Evolutionary conservation across 2,888 invertebrate species (phyloP).

Genomic region (Dyspetes luteomarginatus): DNA sequence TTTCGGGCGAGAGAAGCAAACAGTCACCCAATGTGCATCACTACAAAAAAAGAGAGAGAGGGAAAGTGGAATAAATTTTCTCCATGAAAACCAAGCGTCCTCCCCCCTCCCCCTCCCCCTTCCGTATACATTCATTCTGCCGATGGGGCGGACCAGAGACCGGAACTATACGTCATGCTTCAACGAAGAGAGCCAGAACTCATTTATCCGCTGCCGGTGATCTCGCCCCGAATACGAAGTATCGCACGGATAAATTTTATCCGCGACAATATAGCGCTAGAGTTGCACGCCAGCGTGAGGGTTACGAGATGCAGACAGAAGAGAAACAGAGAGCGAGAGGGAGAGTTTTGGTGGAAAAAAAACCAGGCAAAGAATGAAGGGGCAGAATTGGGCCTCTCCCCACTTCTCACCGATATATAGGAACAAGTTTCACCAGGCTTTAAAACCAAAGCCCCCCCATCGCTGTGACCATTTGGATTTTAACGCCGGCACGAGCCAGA

Average conservation of each 20-base stretch:
- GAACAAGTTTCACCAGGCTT: conserved; percentile 68
- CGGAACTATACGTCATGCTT: too few relatives aligned
- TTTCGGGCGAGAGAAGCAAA: too few relatives aligned
- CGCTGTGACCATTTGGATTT: conserved; percentile 81
- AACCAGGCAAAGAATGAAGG: conserved; percentile 31
- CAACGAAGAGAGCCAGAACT: conserved; percentile 51
- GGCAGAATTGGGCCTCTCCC: conserved; percentile 25
- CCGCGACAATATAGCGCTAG: conserved; percentile 39
- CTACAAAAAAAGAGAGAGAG: too few relatives aligned
- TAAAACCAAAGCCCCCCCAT: conserved; percentile 78
- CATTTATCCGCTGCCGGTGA: conserved; percentile 50
- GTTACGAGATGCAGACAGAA: conserved; percentile 22
- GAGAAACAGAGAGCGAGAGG: neutral
- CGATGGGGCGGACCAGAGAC: too few relatives aligned
- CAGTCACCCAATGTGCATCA: too few relatives aligned
- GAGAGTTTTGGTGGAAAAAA: neutral
- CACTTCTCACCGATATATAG: conserved; percentile 9
- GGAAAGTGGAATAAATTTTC: too few relatives aligned
- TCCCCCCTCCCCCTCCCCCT: too few relatives aligned
- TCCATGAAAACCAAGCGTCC: too few relatives aligned
- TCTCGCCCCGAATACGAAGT: conserved; percentile 44
- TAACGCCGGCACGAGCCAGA: conserved; percentile 72
- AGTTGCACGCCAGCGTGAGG: conserved; percentile 13
- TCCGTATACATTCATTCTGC: too few relatives aligned
- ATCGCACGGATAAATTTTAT: conserved; percentile 59